Conservation (phyloP, 2,888 invertebrate genomes). For the Netelia inedita region DNA sequence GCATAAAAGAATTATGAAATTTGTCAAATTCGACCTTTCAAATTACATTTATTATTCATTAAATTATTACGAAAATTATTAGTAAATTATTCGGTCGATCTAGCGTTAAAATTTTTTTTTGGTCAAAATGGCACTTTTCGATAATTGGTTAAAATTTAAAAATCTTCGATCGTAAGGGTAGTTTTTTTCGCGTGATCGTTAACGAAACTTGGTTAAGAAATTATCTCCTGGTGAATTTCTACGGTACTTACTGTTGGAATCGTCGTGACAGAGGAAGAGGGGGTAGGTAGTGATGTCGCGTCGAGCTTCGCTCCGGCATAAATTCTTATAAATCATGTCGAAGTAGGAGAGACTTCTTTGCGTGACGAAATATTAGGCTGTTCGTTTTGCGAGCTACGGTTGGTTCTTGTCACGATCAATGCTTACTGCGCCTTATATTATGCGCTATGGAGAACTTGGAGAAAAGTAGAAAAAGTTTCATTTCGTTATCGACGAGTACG, state of each 20-base stretch:
- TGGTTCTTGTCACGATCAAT: conserved; percentile 63
- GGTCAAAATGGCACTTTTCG: background rate
- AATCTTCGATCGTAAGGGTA: background rate
- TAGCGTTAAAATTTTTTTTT: background rate
- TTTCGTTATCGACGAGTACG: conserved; percentile 41
- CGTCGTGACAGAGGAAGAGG: conserved; percentile 16
- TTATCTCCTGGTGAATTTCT: conserved; percentile 4
- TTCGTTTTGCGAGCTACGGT: conserved; percentile 61
- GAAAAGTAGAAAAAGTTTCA: conserved; percentile 48
- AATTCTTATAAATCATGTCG: conserved; percentile 67
- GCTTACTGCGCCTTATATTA: conserved; percentile 51
- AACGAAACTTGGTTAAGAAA: conserved; percentile 11
- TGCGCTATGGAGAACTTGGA: conserved; percentile 45
- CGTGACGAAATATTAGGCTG: conserved; percentile 73
- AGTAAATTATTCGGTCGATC: background rate
- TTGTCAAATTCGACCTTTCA: no score
- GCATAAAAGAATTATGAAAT: no score
- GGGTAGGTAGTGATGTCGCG: conserved; percentile 73
- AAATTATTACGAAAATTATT: background rate
- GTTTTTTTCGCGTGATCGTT: background rate
- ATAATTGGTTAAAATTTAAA: background rate
- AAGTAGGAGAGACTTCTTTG: conserved; percentile 59
- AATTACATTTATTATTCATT: no score
- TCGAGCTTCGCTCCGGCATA: conserved; percentile 72
- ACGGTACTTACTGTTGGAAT: conserved; percentile 5